These are phyloP conservation scores for Eciton burchellii DNA, from an alignment of 1,140 invertebrate species.

Conservation along the genomic window DNA sequence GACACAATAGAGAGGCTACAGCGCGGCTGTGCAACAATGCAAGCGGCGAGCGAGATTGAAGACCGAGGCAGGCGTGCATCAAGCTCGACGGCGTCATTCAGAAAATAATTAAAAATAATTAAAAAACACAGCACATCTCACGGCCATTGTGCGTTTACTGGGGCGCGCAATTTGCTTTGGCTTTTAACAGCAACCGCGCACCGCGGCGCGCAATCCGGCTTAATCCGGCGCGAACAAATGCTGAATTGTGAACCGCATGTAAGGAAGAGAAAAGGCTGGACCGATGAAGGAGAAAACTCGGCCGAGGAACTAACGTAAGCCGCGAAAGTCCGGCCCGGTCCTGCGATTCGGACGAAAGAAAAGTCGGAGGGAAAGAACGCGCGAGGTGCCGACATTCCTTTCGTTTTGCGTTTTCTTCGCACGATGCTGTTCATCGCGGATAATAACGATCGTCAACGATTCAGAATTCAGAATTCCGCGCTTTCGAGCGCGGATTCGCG, in stretches of 20 bases:
- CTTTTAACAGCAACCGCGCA: slow-evolving; percentile 53
- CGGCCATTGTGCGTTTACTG: slow-evolving; percentile 63
- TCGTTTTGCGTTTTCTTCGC: not conserved
- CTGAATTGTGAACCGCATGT: slow-evolving; percentile 68
- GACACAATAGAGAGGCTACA: slow-evolving; percentile 37
- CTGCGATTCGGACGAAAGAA: not conserved
- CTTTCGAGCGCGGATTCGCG: not conserved
- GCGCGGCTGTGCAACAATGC: slow-evolving; percentile 36
- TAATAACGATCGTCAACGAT: not conserved
- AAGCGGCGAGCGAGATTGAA: slow-evolving; percentile 29
- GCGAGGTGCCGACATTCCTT: too few relatives aligned
- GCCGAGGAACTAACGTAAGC: slow-evolving; percentile 23
- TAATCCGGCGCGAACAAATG: slow-evolving; percentile 75
- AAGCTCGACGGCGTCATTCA: slow-evolving; percentile 70
- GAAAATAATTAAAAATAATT: slow-evolving; percentile 82
- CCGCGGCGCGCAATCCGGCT: slow-evolving; percentile 65
- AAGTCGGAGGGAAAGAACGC: slow-evolving; percentile 8
- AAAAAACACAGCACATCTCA: slow-evolving; percentile 69
- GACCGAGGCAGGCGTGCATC: slow-evolving; percentile 48
- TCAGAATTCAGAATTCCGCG: not conserved
- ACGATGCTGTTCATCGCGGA: not conserved
- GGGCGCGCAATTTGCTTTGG: slow-evolving; percentile 69
- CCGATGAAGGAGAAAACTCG: slow-evolving; percentile 44
- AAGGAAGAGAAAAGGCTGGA: slow-evolving; percentile 52
- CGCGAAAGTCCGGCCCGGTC: not conserved